phyloP scores from a whole-genome alignment of 2,888 invertebrate species.

The Caenorhabditis panamensis region DNA sequence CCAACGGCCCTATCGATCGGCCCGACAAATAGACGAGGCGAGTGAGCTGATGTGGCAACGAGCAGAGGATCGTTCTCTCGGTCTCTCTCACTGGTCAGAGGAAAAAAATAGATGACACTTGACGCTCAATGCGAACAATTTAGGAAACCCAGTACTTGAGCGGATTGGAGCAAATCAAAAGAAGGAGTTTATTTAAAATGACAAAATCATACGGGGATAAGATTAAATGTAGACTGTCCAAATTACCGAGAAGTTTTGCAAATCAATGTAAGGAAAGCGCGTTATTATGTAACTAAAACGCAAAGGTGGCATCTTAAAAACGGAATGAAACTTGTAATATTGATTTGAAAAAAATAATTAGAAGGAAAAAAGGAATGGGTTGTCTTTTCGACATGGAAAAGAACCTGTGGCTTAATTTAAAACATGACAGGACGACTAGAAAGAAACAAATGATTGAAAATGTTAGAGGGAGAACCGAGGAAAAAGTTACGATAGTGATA shows the following conservation, averaged over 20 bases:
- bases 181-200: too few species aligned
- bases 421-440: slow-evolving; percentile 17
- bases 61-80: slow-evolving; percentile 42
- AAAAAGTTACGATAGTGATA: not conserved
- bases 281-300: not conserved
- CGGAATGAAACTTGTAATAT: not conserved
- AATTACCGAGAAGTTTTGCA: too few species aligned
- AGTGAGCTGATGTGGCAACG: slow-evolving; percentile 55
- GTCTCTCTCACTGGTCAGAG: slow-evolving; percentile 42
- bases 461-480: not conserved
- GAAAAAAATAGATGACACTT: slow-evolving; percentile 49
- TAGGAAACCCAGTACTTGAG: slow-evolving; percentile 7
- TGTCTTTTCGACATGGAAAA: not conserved
- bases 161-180: too few species aligned
- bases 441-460: not conserved
- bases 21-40: slow-evolving; percentile 43
- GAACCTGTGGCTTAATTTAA: not conserved
- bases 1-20: slow-evolving; percentile 44
- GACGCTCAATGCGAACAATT: slow-evolving; percentile 43
- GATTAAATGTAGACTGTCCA: too few species aligned
- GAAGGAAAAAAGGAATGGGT: not conserved
- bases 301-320: too few species aligned
- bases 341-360: not conserved
- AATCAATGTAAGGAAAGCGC: not conserved
- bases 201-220: too few species aligned